phyloP scores from a whole-genome alignment of 1,140 invertebrate species.

The Magallana ariakensis region DNA sequence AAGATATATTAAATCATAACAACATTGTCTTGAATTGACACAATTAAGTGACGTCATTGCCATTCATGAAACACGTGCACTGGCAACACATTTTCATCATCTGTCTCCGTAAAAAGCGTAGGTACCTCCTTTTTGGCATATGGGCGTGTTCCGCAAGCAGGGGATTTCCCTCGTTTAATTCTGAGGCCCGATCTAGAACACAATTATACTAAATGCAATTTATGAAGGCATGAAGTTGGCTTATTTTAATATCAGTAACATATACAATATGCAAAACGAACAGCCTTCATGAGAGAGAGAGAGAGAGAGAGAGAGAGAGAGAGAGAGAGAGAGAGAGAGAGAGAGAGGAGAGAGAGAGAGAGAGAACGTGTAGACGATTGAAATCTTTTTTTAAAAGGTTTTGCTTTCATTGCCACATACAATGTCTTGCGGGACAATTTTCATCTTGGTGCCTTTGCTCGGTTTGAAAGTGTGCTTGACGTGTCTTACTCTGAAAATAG shows the following conservation, averaged over 20 bases:
- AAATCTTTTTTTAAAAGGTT: no score
- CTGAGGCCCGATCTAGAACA: not conserved
- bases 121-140: constrained; percentile 26
- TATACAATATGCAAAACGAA: no score
- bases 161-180: constrained; percentile 19
- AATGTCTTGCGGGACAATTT: not conserved
- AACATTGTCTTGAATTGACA: no score
- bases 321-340: no score
- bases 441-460: not conserved
- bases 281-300: no score
- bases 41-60: constrained; percentile 1
- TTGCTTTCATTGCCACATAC: not conserved
- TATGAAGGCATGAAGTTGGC: no score
- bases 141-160: not conserved
- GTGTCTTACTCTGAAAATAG: not conserved
- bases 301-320: no score
- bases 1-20: no score
- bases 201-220: not conserved
- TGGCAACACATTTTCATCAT: constrained; percentile 8
- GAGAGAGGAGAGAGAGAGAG: no score
- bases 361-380: no score
- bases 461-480: not conserved
- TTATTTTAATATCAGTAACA: no score
- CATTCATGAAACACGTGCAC: not conserved
- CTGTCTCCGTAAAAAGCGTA: not conserved